Evolutionary conservation across 2,888 invertebrate genomes (phyloP).

Genomic region (Sphecodes monilicornis): DNA sequence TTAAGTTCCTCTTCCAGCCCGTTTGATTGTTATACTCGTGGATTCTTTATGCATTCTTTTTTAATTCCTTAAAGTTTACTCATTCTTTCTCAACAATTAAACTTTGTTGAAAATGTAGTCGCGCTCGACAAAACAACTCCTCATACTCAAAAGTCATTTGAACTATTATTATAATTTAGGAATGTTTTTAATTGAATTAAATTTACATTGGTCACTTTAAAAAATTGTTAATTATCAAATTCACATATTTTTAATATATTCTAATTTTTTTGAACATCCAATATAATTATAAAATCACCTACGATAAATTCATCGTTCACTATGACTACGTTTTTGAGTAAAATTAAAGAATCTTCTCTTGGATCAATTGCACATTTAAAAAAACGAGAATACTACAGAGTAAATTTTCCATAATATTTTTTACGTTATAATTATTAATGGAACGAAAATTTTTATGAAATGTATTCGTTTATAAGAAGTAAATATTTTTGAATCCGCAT

Average conservation of each 20-base stretch:
- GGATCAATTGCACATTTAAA: background rate
- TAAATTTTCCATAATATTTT: background rate
- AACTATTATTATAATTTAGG: background rate
- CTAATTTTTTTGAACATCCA: background rate
- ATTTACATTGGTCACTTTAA: background rate
- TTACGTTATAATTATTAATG: background rate
- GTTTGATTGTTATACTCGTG: too few relatives aligned
- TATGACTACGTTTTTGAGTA: background rate
- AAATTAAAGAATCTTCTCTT: background rate
- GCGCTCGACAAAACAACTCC: background rate
- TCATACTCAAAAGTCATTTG: background rate
- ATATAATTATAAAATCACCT: background rate
- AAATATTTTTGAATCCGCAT: slow-evolving; percentile 17
- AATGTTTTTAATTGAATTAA: background rate
- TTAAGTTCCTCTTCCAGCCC: too few relatives aligned
- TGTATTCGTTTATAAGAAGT: background rate
- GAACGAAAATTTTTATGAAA: background rate
- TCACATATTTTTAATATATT: background rate
- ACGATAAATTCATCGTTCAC: background rate
- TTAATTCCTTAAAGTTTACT: too few relatives aligned
- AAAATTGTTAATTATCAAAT: background rate
- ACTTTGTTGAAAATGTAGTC: background rate
- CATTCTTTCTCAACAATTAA: background rate
- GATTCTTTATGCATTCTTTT: too few relatives aligned
- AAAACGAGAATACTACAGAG: background rate